Percentiles rank a stretch among this genome's conserved stretches.
phyloP scores from a whole-genome alignment of 2,888 invertebrate genomes.

The Ditula angustiorana region DNA sequence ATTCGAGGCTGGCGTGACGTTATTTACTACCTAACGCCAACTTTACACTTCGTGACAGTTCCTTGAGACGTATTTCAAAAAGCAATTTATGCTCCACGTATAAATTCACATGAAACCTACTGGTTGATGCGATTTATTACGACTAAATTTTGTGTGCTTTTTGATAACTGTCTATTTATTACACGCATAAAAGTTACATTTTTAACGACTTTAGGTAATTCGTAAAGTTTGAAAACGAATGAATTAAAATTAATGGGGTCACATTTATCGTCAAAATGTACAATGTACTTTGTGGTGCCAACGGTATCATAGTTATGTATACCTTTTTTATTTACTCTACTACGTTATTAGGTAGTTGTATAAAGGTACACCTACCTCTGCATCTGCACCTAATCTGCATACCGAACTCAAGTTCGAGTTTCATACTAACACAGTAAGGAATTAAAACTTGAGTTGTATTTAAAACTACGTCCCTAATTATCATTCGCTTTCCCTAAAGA shows the following conservation, averaged over 20 bases:
- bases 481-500: no score
- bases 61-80: slow-evolving; percentile 26
- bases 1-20: slow-evolving; percentile 60
- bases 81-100: slow-evolving; percentile 22
- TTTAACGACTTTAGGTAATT: slow-evolving; percentile 5
- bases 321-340: no score
- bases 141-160: slow-evolving; percentile 22
- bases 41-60: slow-evolving; percentile 48
- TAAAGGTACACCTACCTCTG: no score
- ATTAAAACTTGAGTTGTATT: no score
- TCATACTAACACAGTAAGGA: no score
- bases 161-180: background rate
- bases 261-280: background rate
- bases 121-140: slow-evolving; percentile 27
- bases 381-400: no score
- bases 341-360: no score
- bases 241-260: background rate
- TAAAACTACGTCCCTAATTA: no score
- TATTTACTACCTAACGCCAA: slow-evolving; percentile 58
- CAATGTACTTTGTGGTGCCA: no score
- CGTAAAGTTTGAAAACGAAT: background rate
- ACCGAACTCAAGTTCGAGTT: no score
- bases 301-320: no score
- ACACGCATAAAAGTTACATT: background rate
- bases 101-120: slow-evolving; percentile 11